Evolutionary conservation across 2,888 invertebrate species (phyloP).

Genomic region (Noctua fimbriata): DNA sequence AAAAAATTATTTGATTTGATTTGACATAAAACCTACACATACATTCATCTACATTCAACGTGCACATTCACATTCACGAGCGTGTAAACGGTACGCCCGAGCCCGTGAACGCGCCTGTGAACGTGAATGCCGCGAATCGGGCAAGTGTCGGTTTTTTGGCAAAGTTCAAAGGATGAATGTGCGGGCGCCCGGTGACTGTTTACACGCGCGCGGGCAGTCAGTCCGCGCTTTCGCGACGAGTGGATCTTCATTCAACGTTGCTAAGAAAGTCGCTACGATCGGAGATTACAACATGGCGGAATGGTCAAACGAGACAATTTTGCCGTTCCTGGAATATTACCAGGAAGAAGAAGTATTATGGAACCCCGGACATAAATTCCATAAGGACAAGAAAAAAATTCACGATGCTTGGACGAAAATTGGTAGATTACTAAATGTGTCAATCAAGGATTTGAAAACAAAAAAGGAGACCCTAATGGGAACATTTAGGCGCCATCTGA

Average conservation of each 20-base stretch:
- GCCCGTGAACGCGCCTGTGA: constrained; percentile 61
- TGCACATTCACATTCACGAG: neutral
- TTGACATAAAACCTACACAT: too few relatives aligned
- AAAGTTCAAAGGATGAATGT: constrained; percentile 62
- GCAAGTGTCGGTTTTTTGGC: constrained; percentile 62
- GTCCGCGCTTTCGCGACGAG: constrained; percentile 56
- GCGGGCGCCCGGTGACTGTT: constrained; percentile 47
- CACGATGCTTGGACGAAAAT: constrained; percentile 49
- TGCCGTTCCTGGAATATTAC: constrained; percentile 55
- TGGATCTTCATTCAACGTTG: constrained; percentile 57
- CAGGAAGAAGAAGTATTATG: constrained; percentile 50
- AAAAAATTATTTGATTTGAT: too few relatives aligned
- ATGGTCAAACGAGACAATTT: constrained; percentile 50
- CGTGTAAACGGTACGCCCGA: constrained; percentile 43
- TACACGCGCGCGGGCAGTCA: constrained; percentile 53
- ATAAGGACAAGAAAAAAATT: constrained; percentile 58
- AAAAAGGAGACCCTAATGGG: constrained; percentile 56
- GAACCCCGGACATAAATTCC: constrained; percentile 47
- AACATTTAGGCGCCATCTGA: constrained; percentile 55
- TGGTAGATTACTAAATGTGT: constrained; percentile 50
- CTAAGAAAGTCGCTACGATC: constrained; percentile 55
- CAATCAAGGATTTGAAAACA: constrained; percentile 54
- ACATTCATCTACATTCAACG: too few relatives aligned
- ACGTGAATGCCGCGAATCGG: constrained; percentile 61
- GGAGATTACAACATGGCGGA: constrained; percentile 54